These are phyloP conservation scores for Raphicerus campestris DNA, from an alignment of 2,113 vertebrate genomes.

Conservation along the genomic window DNA sequence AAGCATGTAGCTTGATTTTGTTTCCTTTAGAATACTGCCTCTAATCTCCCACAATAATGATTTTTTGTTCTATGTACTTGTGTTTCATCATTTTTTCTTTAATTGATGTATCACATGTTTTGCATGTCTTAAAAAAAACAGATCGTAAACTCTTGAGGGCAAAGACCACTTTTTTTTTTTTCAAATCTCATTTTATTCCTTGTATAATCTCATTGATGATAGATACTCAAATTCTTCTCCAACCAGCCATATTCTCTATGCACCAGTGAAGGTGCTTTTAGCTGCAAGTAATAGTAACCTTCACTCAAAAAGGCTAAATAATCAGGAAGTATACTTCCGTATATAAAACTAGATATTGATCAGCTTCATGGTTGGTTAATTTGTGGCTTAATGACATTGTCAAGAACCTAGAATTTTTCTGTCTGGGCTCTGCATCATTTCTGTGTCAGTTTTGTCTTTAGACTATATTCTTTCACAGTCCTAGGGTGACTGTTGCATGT, in stretches of 20 bases:
- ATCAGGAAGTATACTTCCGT: background rate
- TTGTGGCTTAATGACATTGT: background rate
- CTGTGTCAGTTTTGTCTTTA: background rate
- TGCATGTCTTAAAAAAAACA: background rate
- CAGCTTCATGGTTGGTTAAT: background rate
- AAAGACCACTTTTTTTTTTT: constrained; percentile 3
- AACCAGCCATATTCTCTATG: background rate
- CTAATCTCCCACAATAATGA: background rate
- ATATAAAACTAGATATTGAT: background rate
- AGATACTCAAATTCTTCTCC: background rate
- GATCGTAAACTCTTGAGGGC: background rate
- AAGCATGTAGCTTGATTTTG: background rate
- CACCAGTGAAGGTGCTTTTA: background rate
- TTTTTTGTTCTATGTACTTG: background rate
- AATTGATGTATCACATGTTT: background rate
- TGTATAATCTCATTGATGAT: background rate
- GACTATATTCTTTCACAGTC: background rate
- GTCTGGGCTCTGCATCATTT: background rate
- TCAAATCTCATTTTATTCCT: constrained; percentile 1
- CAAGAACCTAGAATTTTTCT: background rate
- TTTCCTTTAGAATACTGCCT: background rate
- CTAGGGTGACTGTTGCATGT: background rate
- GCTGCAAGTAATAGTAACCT: background rate
- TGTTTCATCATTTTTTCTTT: constrained; percentile 19
- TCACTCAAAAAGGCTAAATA: constrained; percentile 12